phyloP scores from a whole-genome alignment of 1,140 invertebrate genomes.

The Ooceraea biroi region DNA sequence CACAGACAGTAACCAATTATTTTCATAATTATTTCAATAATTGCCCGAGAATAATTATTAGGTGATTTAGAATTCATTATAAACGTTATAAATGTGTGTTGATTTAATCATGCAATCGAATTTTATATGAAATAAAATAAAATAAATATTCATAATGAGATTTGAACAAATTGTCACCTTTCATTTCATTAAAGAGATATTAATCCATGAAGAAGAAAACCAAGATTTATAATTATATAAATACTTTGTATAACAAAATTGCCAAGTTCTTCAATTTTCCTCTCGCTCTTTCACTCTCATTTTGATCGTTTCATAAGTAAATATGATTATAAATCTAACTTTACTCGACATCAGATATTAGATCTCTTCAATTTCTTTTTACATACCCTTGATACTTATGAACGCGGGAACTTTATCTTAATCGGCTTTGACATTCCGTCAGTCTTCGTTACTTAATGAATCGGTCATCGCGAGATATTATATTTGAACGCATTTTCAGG shows the following conservation, averaged over 20 bases:
- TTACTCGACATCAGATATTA: neutral
- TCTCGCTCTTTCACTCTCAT: too few relatives aligned
- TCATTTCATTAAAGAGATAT: too few relatives aligned
- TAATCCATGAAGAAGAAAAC: too few relatives aligned
- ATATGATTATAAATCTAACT: slow-evolving; percentile 18
- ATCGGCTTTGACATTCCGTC: slow-evolving; percentile 9
- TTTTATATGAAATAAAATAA: neutral
- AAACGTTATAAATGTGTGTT: neutral
- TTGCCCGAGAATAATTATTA: neutral
- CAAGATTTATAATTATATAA: too few relatives aligned
- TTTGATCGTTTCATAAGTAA: neutral
- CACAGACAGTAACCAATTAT: neutral
- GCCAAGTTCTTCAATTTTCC: too few relatives aligned
- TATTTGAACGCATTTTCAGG: neutral
- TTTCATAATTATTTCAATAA: neutral
- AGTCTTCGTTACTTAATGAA: neutral
- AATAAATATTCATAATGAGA: too few relatives aligned
- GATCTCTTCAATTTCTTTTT: neutral
- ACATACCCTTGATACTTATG: neutral
- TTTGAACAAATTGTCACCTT: too few relatives aligned
- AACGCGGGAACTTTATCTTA: neutral
- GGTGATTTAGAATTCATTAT: neutral
- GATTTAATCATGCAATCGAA: neutral
- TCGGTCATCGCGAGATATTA: neutral
- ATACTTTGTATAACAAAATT: too few relatives aligned